Conservation (phyloP, 2,797 vertebrate species). For the Eremophila alpestris region DNA sequence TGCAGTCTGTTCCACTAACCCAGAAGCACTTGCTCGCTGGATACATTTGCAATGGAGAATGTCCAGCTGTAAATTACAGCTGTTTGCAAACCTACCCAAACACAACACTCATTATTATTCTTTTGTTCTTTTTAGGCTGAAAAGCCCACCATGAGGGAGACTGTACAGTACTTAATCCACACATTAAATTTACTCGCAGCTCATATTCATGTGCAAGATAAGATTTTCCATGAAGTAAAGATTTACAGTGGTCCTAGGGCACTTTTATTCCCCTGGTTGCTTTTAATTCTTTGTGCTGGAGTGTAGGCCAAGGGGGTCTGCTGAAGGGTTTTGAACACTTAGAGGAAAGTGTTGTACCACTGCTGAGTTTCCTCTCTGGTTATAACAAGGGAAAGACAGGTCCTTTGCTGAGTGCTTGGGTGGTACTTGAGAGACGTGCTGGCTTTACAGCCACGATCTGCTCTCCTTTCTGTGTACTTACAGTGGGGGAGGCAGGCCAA, state of each 20-base stretch:
- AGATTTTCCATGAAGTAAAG: slow-evolving; percentile 54
- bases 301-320: background rate
- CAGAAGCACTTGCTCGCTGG: slow-evolving; percentile 43
- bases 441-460: background rate
- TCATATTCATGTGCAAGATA: slow-evolving; percentile 52
- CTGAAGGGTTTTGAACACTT: background rate
- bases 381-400: background rate
- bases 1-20: slow-evolving; percentile 21
- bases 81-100: slow-evolving; percentile 56
- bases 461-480: background rate
- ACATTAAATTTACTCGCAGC: slow-evolving; percentile 41
- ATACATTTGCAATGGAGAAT: slow-evolving; percentile 1
- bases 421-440: background rate
- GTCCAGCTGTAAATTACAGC: slow-evolving; percentile 65
- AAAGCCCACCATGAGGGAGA: slow-evolving; percentile 60
- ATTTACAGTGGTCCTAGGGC: slow-evolving; percentile 38
- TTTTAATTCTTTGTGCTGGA: slow-evolving; percentile 8
- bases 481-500: background rate
- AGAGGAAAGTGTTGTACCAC: background rate
- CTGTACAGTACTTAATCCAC: background rate
- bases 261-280: slow-evolving; percentile 16
- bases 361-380: background rate
- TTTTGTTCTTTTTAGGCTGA: slow-evolving; percentile 60
- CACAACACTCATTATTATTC: slow-evolving; percentile 59
- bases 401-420: background rate